Evolutionary conservation across 2,888 invertebrate species (phyloP).

Genomic region (Epistrophe grossulariae): DNA sequence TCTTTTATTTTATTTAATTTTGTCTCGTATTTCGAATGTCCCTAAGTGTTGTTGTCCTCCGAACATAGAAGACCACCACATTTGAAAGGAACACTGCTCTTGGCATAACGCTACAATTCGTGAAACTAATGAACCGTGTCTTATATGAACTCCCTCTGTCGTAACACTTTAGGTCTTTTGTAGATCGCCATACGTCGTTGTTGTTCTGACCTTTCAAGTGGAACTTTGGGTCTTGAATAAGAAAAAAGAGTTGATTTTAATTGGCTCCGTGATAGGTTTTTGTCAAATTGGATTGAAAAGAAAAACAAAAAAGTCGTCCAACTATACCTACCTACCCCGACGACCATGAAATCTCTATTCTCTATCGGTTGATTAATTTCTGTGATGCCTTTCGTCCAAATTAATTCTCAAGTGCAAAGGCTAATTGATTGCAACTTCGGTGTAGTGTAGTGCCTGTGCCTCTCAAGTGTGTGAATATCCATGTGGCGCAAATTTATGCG

Average conservation of each 20-base stretch:
- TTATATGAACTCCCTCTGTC: constrained; percentile 50
- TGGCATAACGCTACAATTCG: constrained; percentile 36
- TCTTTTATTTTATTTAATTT: constrained; percentile 21
- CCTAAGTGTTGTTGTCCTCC: constrained; percentile 52
- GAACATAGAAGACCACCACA: constrained; percentile 11
- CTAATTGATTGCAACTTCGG: constrained; percentile 62
- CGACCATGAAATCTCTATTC: constrained; percentile 65
- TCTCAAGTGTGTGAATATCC: constrained; percentile 24
- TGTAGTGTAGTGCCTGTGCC: not conserved
- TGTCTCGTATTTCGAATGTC: constrained; percentile 40
- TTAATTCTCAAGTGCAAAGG: constrained; percentile 57
- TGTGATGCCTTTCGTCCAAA: constrained; percentile 44
- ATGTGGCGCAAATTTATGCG: constrained; percentile 42
- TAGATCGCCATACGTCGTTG: constrained; percentile 12
- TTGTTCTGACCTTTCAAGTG: constrained; percentile 63
- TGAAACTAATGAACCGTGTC: constrained; percentile 64
- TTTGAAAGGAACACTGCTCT: constrained; percentile 24
- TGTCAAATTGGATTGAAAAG: constrained; percentile 27
- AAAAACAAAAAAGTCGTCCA: constrained; percentile 47
- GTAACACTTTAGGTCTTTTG: constrained; percentile 41
- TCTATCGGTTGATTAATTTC: constrained; percentile 51
- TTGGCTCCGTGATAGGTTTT: constrained; percentile 25
- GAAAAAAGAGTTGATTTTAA: constrained; percentile 50
- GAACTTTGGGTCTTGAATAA: constrained; percentile 49
- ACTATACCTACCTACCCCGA: constrained; percentile 34